Evolutionary conservation across 2,113 vertebrate genomes (phyloP), one percentile per base, ranked within the genome.

Genomic region (Poeciliopsis retropinna): DNA sequence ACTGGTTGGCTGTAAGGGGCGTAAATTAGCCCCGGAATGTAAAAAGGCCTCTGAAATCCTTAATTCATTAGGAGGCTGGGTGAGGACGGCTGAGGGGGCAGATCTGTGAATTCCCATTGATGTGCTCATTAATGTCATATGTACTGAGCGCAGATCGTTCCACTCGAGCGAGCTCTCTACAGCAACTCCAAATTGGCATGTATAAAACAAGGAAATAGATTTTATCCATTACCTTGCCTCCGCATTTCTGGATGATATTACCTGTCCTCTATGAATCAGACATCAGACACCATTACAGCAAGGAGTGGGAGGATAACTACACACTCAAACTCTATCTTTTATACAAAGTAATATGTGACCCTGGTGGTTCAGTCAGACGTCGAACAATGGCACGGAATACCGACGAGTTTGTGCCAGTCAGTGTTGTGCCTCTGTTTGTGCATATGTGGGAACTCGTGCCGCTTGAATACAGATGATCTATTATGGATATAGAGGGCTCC

Each of bases 51-150:
- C 78, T 73, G 41, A 70, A 83, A 79, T 60, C 62, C 78, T 74
- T 54, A 54, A 85, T 88, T 85, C 74, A 84, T 88, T 81, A 75
- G 77, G 37, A 75, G 64, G 41, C 32, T 17, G 28, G 76, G 88
- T 85, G 81, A 80, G 80, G 76, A 81, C 67, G 78, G 69, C 85
- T 84, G 76, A 86, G 77, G 79, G 83, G 74, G 71, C 83, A 77
- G 73, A 79, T 85, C 78, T 64, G 32, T 30, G 75, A 32, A 70
- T 81, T 79, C 70, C 85, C 86, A 81, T 86, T 84, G 85, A 91
- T 87, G 83, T 69, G 72, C 80, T 90, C 87, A 87, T 90, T 90
- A 87, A 80, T 82, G 84, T 85, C 83, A 80, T 30, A 68, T 81
- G 75, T 30, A 62, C 75, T 57, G 62, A 60, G 31, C 70, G 62